Evolutionary conservation across 2,797 vertebrate species (phyloP), one percentile per base, ranked within the genome.

Genomic region (Chiloscyllium punctatum): DNA sequence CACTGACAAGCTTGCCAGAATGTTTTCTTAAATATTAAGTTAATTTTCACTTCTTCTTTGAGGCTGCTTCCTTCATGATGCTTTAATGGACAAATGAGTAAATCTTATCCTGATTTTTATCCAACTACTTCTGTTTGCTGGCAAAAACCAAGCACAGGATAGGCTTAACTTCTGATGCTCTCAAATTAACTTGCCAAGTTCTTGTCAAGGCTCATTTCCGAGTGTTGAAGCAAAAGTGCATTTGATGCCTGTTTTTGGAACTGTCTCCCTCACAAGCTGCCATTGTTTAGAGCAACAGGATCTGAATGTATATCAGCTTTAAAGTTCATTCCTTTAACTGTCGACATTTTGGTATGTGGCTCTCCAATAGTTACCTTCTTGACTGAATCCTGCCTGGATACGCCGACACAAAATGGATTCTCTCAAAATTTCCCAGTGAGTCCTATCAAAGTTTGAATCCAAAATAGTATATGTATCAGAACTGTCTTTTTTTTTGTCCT

Each of bases 11-110:
- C 57, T 66, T 2, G 33, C 62, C 18, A 66, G 62, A 92, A 69
- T 42, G 21, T 42, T 92, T 69, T 21, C n/a, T 92, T 23, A 92
- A 92, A 69, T 42, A 92, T 92, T 92, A 69, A 25, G n/a, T 69
- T 92, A 9, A 69, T 92, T 69, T 92, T 92, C 90, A 69, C n/a
- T 69, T 92, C 33, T 69, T 62, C 66, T 92, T 69, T 68, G 62
- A 68, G 62, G 90, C 33, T 68, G 68, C 90, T 13, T 92, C 62
- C 62, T 37, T 69, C 66, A 25, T 11, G 18, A 23, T 69, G 1
- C 62, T 21, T 69, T 69, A 69, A 69, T 42, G 16, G 62, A 37
- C 23, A 68, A 92, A 68, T 92, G 87, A 53, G 18, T n/a, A 62
- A 90, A 90, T 90, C 87, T 66, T 62, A 33, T 33, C n/a, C 90